These are phyloP conservation scores for Drosophila willistoni DNA, from an alignment of 1,140 invertebrate genomes.

Conservation along the genomic window DNA sequence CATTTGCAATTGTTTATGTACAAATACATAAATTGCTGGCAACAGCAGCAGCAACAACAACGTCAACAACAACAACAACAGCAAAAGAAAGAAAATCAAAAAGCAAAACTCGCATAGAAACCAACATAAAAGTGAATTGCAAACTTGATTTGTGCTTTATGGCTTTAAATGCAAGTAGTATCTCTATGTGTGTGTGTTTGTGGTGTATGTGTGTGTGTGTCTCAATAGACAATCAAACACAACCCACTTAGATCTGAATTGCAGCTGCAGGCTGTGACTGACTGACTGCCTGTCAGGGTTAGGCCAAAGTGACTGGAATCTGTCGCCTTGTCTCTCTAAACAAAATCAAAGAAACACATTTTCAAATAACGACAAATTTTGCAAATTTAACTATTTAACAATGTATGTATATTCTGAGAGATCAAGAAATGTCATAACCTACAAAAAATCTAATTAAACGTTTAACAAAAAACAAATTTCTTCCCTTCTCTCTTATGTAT, in stretches of 20 bases:
- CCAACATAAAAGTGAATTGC: conserved; percentile 73
- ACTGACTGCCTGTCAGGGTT: conserved; percentile 55
- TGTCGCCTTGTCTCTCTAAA: conserved; percentile 32
- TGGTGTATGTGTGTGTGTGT: conserved; percentile 9
- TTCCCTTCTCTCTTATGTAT: too few relatives aligned
- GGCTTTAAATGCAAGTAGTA: conserved; percentile 17
- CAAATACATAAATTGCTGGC: conserved; percentile 20
- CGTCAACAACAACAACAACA: not conserved
- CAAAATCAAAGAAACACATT: conserved; percentile 30
- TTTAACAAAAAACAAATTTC: too few relatives aligned
- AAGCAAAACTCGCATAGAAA: conserved; percentile 50
- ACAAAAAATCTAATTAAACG: too few relatives aligned
- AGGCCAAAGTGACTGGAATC: conserved; percentile 65
- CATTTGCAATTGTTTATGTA: conserved; percentile 13
- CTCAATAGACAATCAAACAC: conserved; percentile 26
- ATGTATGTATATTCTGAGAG: too few relatives aligned
- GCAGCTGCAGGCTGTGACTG: conserved; percentile 38
- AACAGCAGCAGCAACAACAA: not conserved
- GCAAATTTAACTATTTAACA: too few relatives aligned
- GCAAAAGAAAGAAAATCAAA: not conserved
- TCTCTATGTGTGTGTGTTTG: conserved; percentile 3
- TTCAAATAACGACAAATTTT: too few relatives aligned
- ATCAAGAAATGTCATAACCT: too few relatives aligned
- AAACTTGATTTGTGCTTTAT: conserved; percentile 49
- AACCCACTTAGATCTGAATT: conserved; percentile 41